Conservation (phyloP, 2,113 vertebrate genomes). For the Malurus melanocephalus region DNA sequence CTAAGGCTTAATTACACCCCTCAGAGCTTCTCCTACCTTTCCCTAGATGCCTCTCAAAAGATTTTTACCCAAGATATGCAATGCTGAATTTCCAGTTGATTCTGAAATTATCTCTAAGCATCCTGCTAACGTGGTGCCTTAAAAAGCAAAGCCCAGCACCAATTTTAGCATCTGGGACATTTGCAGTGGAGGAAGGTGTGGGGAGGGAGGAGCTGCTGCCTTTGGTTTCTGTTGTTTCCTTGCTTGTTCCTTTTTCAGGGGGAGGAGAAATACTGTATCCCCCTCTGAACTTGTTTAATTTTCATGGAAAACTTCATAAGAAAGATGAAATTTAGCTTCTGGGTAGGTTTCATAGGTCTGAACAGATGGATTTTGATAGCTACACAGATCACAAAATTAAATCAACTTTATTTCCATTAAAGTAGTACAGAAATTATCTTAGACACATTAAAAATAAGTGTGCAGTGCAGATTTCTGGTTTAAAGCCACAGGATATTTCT, state of each 20-base stretch:
- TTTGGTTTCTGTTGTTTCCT: background rate
- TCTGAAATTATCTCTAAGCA: slow-evolving; percentile 1
- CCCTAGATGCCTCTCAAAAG: background rate
- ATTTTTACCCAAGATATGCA: slow-evolving; percentile 7
- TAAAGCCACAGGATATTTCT: slow-evolving; percentile 48
- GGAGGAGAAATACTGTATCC: background rate
- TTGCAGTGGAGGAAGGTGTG: background rate
- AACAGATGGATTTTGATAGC: slow-evolving; percentile 72
- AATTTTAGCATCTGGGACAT: background rate
- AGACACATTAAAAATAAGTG: slow-evolving; percentile 54
- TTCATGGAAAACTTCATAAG: slow-evolving; percentile 27
- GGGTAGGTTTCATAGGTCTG: slow-evolving; percentile 45
- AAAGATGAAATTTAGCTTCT: slow-evolving; percentile 58
- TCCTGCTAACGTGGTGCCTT: background rate
- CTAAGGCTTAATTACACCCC: background rate
- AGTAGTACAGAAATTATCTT: slow-evolving; percentile 63
- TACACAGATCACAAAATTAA: slow-evolving; percentile 60
- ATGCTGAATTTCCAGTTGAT: slow-evolving; percentile 6
- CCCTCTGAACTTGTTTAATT: slow-evolving; percentile 19
- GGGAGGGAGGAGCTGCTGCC: background rate
- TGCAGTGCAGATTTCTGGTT: slow-evolving; percentile 58
- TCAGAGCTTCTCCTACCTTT: slow-evolving; percentile 1
- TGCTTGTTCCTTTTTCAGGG: background rate
- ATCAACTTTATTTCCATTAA: slow-evolving; percentile 65
- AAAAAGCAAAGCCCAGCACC: slow-evolving; percentile 30